Base-by-base conservation (phyloP, 2,888 invertebrate genomes). In the Coenonympha glycerion region DNA sequence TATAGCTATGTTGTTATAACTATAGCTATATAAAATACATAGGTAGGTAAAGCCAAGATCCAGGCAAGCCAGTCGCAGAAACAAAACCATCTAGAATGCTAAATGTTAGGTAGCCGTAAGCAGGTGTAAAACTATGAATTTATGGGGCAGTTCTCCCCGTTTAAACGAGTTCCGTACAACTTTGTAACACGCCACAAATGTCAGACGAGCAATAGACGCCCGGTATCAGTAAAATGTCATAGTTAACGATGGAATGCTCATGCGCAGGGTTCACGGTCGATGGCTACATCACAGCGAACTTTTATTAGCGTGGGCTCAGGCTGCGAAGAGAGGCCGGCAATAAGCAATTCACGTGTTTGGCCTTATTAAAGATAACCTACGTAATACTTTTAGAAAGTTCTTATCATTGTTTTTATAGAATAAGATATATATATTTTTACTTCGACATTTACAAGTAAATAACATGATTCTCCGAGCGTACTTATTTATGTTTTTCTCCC, bases 141-240 rank as follows among this genome's bases (percentile, higher is more conserved):
- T 71, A 69, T 65, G 60, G 58, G 53, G 58, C 58, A 52, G 58
- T 62, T 59, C 57, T 57, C 60, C 62, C 56, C 64, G 61, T 60
- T 55, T 64, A 63, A 65, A 64, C 66, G 56, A 63, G 62, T 62
- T 64, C 57, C 57, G 56, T 62, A 65, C 76, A 76, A 79, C 76
- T 76, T 75, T 73, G 65, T 58, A 62, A 63, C 63, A 63, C 61
- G 65, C 66, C 61, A 67, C 72, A 76, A 80, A 80, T 76, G 77
- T 62, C 63, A 66, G 53, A 53, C 53, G 56, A 50, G 60, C 51
- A 60, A 61, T 64, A 58, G 62, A 58, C 69, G 69, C 60, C 74
- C 77, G 76, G 73, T 79, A 77, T 74, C 78, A 76, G 69, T 80
- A 78, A 82, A 84, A 80, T 80, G 79, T 77, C 76, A 74, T 68